These are phyloP conservation scores for Paragorgia papillata DNA, from an alignment of 92 coral and sea anemone species.

Conservation along the genomic window DNA sequence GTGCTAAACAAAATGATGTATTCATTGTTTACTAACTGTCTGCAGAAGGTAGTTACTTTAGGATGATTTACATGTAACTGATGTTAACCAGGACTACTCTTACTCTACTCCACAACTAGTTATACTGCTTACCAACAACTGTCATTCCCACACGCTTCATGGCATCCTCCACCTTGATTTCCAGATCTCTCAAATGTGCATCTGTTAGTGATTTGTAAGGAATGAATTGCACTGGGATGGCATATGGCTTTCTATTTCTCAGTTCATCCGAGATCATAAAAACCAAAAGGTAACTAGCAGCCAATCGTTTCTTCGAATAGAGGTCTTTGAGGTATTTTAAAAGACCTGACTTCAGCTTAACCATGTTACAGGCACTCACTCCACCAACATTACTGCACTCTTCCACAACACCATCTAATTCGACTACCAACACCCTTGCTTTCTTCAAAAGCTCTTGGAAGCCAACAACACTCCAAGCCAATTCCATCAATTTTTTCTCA, in stretches of 20 bases:
- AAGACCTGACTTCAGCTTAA: conserved; percentile 1
- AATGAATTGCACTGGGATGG: too few relatives aligned
- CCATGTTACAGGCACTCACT: background rate
- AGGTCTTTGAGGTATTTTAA: conserved; percentile 1
- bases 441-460: conserved; percentile 52
- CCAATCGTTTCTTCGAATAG: conserved; percentile 9
- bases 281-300: conserved; percentile 11
- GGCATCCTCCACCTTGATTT: conserved; percentile 15
- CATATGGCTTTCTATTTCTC: too few relatives aligned
- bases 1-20: too few relatives aligned
- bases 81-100: too few relatives aligned
- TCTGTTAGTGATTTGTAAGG: conserved; percentile 22
- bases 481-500: conserved; percentile 47
- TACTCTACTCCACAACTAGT: too few relatives aligned
- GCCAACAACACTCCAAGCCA: conserved; percentile 59
- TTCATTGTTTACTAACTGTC: background rate
- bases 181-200: background rate
- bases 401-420: background rate
- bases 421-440: conserved; percentile 8
- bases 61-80: too few relatives aligned
- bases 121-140: conserved; percentile 6
- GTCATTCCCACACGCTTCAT: conserved; percentile 17
- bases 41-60: too few relatives aligned
- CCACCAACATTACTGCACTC: conserved; percentile 8
- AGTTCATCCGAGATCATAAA: conserved; percentile 22